Base-by-base conservation (phyloP, 35 echinoderm and acorn worm genomes). In the Ophiothrix spiculata region DNA sequence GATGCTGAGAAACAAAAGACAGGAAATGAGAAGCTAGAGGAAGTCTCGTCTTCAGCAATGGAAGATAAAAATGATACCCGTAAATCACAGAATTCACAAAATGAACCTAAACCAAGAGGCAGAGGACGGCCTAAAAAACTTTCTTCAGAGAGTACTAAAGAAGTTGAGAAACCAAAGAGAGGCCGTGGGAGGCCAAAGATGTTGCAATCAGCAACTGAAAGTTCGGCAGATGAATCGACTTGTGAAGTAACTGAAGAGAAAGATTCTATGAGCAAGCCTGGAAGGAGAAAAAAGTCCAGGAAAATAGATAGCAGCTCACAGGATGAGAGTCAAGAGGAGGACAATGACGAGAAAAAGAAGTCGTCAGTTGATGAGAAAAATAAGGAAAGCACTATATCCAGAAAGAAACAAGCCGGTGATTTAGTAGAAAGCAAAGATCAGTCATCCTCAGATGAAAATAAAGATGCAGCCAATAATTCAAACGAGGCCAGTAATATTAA, bases 401-500 rank as follows among this genome's bases (percentile, higher is more conserved):
- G 21, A 54, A 21, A 54, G 45, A n/a, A n/a, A n/a, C n/a, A n/a
- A n/a, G n/a, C n/a, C n/a, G n/a, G n/a, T n/a, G n/a, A n/a, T n/a
- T n/a, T n/a, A n/a, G n/a, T n/a, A n/a, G n/a, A n/a, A n/a, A 6
- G 32, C 39, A n/a, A 3, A 15, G 33, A 60, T 82, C 38, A 45
- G 41, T 35, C 31, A 36, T 1, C 29, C 15, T 33, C 80, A 32
- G 38, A 60, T 39, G 80, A 28, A 19, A 56, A 32, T 32, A 32
- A 82, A 82, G 80, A 82, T 15, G 41, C n/a, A 80, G 78, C 11
- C 78, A 35, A 17, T 64, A 25, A 64, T 32, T 64, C 81, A 84
- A 69, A 32, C 31, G n/a, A 79, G 25, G 77, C 17, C 33, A 39
- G n/a, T 35, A n/a, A 74, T 36, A 45, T 84, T 33, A 28, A 69